phyloP scores from a whole-genome alignment of 2,797 vertebrate species.

The Acrossocheilus wenchowensis region DNA sequence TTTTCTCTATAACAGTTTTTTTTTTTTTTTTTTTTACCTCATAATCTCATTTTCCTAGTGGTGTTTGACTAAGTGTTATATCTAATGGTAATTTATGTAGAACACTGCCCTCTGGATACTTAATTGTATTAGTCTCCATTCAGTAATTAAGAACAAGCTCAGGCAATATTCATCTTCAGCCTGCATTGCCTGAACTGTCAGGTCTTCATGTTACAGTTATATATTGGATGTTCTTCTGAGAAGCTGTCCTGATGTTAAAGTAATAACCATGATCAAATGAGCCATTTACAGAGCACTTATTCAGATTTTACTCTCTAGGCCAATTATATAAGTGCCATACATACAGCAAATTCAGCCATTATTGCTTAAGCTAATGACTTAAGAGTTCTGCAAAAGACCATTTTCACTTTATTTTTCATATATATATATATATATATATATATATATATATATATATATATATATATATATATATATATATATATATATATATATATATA shows the following conservation, averaged over 20 bases:
- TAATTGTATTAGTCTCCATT: slow-evolving; percentile 42
- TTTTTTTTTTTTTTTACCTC: background rate
- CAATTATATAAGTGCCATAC: slow-evolving; percentile 6
- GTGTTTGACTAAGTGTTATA: slow-evolving; percentile 42
- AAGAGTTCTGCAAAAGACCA: background rate
- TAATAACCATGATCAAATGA: slow-evolving; percentile 17
- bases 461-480: background rate
- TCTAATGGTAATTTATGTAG: slow-evolving; percentile 47
- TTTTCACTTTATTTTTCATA: background rate
- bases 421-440: background rate
- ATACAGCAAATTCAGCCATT: slow-evolving; percentile 16
- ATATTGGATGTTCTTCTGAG: slow-evolving; percentile 30
- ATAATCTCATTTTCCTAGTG: slow-evolving; percentile 4
- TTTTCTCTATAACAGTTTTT: slow-evolving; percentile 10
- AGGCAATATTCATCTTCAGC: slow-evolving; percentile 47
- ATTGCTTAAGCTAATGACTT: slow-evolving; percentile 17
- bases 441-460: background rate
- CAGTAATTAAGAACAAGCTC: slow-evolving; percentile 42
- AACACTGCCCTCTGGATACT: slow-evolving; percentile 32
- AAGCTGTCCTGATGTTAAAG: slow-evolving; percentile 29
- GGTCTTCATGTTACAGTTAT: slow-evolving; percentile 30
- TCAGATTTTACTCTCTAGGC: slow-evolving; percentile 13
- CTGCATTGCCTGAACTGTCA: background rate
- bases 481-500: background rate
- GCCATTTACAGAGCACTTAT: slow-evolving; percentile 32